phyloP scores from a whole-genome alignment of 2,888 invertebrate species.

The Watsonalla binaria region DNA sequence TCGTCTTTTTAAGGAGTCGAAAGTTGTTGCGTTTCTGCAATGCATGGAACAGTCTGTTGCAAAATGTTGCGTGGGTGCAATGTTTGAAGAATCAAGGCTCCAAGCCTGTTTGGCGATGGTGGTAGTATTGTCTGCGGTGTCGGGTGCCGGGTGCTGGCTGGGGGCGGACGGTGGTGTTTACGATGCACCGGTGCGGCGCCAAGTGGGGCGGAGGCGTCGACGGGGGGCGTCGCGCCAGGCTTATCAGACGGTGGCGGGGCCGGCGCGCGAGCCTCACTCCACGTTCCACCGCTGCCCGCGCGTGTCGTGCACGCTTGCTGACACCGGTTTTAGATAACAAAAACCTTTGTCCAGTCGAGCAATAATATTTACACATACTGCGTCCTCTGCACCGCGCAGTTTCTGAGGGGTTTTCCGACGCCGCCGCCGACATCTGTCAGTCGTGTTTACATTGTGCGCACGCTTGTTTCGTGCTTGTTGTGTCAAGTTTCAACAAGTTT shows the following conservation, averaged over 20 bases:
- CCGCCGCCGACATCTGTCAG: slow-evolving; percentile 65
- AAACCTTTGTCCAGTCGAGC: slow-evolving; percentile 76
- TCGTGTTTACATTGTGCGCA: slow-evolving; percentile 68
- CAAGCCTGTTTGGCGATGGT: slow-evolving; percentile 48
- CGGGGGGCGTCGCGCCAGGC: slow-evolving; percentile 78
- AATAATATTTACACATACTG: slow-evolving; percentile 70
- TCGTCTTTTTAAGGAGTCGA: slow-evolving; percentile 73
- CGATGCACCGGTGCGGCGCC: slow-evolving; percentile 66
- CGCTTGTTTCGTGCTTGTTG: slow-evolving; percentile 58
- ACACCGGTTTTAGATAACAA: slow-evolving; percentile 73
- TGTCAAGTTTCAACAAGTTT: slow-evolving; percentile 71
- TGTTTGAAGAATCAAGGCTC: slow-evolving; percentile 64
- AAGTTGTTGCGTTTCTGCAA: slow-evolving; percentile 67
- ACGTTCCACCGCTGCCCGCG: slow-evolving; percentile 67
- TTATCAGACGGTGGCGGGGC: slow-evolving; percentile 77
- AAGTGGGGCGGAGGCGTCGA: slow-evolving; percentile 77
- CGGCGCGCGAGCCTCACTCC: slow-evolving; percentile 76
- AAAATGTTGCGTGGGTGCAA: slow-evolving; percentile 70
- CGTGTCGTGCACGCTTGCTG: slow-evolving; percentile 61
- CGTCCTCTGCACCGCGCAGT: slow-evolving; percentile 62
- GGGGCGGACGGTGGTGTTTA: slow-evolving; percentile 67
- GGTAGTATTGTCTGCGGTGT: slow-evolving; percentile 24
- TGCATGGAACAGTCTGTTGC: slow-evolving; percentile 51
- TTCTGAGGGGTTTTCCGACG: slow-evolving; percentile 73
- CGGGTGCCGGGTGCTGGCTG: slow-evolving; percentile 48